Percentiles rank a stretch among this genome's conserved stretches.
Conservation (phyloP, 2,113 vertebrate species). For the Malurus elegans region DNA sequence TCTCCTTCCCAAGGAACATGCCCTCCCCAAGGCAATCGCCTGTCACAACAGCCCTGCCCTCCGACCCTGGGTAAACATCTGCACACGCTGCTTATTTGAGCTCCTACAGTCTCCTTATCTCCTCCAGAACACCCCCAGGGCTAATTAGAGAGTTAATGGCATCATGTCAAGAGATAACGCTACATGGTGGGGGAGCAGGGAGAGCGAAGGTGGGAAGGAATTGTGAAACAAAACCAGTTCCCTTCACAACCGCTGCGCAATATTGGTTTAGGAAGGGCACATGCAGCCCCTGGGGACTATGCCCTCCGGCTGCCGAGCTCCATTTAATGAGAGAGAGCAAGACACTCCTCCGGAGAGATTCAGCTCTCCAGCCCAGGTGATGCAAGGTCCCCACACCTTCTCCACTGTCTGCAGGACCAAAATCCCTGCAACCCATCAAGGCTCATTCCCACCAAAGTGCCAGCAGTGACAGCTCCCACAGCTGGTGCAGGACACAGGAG, state of each 20-base stretch:
- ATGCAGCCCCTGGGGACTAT: not conserved
- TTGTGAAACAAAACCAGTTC: constrained; percentile 60
- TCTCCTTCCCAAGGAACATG: not conserved
- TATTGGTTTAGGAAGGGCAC: constrained; percentile 40
- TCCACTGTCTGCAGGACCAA: not conserved
- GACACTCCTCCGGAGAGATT: not conserved
- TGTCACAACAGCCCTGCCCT: constrained; percentile 77
- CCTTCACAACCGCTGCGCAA: constrained; percentile 34
- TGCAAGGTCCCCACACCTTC: not conserved
- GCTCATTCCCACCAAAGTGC: not conserved
- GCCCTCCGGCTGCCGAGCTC: not conserved
- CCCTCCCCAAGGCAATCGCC: constrained; percentile 21
- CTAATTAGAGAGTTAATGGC: constrained; percentile 73
- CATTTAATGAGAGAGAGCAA: not conserved
- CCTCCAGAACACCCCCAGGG: constrained; percentile 54
- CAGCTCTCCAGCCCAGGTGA: constrained; percentile 26
- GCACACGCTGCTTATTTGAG: constrained; percentile 65
- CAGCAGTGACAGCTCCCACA: not conserved
- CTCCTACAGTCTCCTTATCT: constrained; percentile 50
- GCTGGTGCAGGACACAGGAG: rapidly evolving
- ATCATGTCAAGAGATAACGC: constrained; percentile 49
- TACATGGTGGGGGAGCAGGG: not conserved
- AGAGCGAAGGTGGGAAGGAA: constrained; percentile 33
- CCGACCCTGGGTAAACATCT: constrained; percentile 75
- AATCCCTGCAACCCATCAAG: not conserved